A percentile compares a stretch with the other conserved stretches of the same genome.
Conservation (phyloP, 2,113 vertebrate genomes). For the Phyllopteryx taeniolatus region DNA sequence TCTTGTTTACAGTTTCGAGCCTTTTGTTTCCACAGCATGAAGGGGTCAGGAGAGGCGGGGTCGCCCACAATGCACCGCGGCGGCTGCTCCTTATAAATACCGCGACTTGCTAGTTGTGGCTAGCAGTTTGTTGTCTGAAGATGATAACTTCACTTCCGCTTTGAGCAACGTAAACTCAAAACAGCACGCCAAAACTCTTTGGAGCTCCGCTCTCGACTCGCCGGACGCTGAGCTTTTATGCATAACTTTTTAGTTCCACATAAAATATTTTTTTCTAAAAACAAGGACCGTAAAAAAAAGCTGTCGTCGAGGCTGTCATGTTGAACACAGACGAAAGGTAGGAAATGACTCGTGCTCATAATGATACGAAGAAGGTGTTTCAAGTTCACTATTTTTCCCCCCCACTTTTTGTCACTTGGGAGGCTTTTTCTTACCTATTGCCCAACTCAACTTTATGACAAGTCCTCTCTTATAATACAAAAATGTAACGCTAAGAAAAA, state of each 20-base stretch:
- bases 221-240: conserved; percentile 62
- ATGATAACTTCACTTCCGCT: background rate
- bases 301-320: conserved; percentile 61
- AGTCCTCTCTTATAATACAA: background rate
- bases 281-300: background rate
- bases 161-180: background rate
- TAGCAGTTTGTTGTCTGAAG: background rate
- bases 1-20: background rate
- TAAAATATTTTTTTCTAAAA: conserved; percentile 24
- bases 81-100: background rate
- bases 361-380: background rate
- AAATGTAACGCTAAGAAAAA: background rate
- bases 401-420: background rate
- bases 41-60: background rate
- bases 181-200: too few species aligned
- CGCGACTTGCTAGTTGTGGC: background rate
- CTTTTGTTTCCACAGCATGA: background rate
- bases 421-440: background rate
- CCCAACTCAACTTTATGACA: background rate
- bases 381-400: too few species aligned
- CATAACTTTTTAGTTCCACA: conserved; percentile 3
- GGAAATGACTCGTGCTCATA: conserved; percentile 1
- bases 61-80: conserved; percentile 1
- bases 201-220: background rate
- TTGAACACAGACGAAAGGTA: conserved; percentile 75